Percentiles rank a stretch among this genome's conserved stretches.
Conservation (phyloP, 2,113 vertebrate species). For the Alectura lathami region DNA sequence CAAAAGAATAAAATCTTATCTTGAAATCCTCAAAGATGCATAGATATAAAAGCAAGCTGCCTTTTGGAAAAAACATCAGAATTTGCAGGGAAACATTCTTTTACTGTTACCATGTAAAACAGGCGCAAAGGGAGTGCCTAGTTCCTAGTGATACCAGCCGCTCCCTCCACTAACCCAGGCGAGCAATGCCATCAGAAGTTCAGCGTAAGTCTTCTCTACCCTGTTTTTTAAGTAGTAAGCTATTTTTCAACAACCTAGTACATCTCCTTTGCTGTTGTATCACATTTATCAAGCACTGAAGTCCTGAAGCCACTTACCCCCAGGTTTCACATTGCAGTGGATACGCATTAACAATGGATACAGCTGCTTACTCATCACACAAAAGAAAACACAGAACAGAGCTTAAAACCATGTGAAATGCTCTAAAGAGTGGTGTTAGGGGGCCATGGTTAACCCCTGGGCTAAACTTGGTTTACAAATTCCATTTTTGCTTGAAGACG, state of each 20-base stretch:
- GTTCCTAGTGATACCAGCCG: neutral
- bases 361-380: constrained; percentile 7
- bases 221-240: neutral
- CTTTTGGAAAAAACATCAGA: constrained; percentile 74
- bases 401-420: neutral
- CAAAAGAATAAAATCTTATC: constrained; percentile 77
- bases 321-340: neutral
- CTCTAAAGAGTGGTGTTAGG: neutral
- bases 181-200: constrained; percentile 21
- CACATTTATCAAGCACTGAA: neutral
- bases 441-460: neutral
- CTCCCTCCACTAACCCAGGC: neutral
- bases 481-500: neutral
- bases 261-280: neutral
- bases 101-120: constrained; percentile 49
- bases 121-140: constrained; percentile 12
- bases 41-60: constrained; percentile 83
- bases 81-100: constrained; percentile 69
- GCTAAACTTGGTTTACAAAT: neutral
- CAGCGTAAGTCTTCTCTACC: neutral
- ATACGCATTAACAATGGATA: neutral
- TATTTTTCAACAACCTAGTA: neutral
- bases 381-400: neutral
- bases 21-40: constrained; percentile 78
- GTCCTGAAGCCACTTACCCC: neutral